Evolutionary conservation across 2,888 invertebrate species (phyloP).

Genomic region (Drosophila pseudotakahashii): DNA sequence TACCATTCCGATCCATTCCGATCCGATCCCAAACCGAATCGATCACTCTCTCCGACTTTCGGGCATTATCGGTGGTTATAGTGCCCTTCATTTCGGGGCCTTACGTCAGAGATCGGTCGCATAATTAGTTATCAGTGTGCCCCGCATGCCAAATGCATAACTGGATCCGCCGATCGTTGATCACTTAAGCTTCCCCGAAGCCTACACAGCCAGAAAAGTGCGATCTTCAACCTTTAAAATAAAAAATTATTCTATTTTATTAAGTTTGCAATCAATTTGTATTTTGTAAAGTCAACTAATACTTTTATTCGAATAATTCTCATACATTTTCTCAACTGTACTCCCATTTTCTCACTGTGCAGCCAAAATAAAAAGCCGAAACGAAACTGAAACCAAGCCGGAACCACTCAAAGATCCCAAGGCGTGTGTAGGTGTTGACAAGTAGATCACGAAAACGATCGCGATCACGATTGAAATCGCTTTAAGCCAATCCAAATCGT

Average conservation of each 20-base stretch:
- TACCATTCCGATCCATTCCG: slow-evolving; percentile 1
- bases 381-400: slow-evolving; percentile 60
- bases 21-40: slow-evolving; percentile 20
- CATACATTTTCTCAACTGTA: no score
- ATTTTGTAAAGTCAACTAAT: no score
- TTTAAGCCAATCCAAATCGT: neutral
- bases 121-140: slow-evolving; percentile 67
- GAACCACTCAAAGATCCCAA: slow-evolving; percentile 52
- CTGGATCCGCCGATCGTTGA: slow-evolving; percentile 45
- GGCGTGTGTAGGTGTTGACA: slow-evolving; percentile 75
- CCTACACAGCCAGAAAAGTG: slow-evolving; percentile 22
- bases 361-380: slow-evolving; percentile 11
- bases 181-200: no score
- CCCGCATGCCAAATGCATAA: slow-evolving; percentile 71
- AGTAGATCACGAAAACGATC: slow-evolving; percentile 72
- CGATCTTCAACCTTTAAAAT: no score
- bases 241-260: no score
- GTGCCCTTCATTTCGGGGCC: slow-evolving; percentile 59
- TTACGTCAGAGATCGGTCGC: slow-evolving; percentile 42
- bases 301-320: no score
- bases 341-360: slow-evolving; percentile 1
- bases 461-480: slow-evolving; percentile 12
- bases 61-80: slow-evolving; percentile 24
- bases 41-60: slow-evolving; percentile 12
- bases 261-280: no score